Evolutionary conservation across 2,888 invertebrate genomes (phyloP), one percentile per base, ranked within the genome.

Genomic region (Dermolepida albohirtum): DNA sequence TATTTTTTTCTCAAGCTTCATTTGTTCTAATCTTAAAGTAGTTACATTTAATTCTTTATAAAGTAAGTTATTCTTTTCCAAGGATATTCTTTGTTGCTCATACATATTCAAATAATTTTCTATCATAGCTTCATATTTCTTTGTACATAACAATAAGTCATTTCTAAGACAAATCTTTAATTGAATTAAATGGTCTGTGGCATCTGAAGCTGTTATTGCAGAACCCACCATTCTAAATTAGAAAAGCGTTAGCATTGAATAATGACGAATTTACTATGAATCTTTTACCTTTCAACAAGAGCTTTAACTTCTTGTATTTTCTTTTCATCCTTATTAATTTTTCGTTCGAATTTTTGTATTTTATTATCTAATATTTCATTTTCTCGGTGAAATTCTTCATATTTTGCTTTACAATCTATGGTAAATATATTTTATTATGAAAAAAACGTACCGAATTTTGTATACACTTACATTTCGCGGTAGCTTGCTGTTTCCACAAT

Each of bases 401-500:
- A 62, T 17, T 34, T 47, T 6, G 11, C 2, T 47, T 62, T 47
- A 34, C 47, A 34, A 62, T 62, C 59, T 62, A 34, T 5, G 5
- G 10, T n/a, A 2, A 47, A 7, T n/a, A 44, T 6, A 6, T 34
- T 12, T 54, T 22, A 4, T 57, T 16, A 12, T 27, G 1, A 8
- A 41, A 7, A n/a, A n/a, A n/a, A n/a, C n/a, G n/a, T n/a, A n/a
- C n/a, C 6, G 17, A 43, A 5, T 11, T 22, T 34, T 6, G 10
- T 22, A 0, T 55, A 0, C 16, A 34, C 49, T 47, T 49, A 62
- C 59, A 62, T 62, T 62, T 62, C 2, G 47, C 59, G 11, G 16
- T 16, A 34, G 59, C 59, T 47, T 62, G 47, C 12, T 16, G 47
- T 62, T 62, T 62, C 59, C 59, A 62, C 16, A 62, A 34, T 34